phyloP scores from a whole-genome alignment of 2,797 vertebrate species.

The Tapirus indicus region DNA sequence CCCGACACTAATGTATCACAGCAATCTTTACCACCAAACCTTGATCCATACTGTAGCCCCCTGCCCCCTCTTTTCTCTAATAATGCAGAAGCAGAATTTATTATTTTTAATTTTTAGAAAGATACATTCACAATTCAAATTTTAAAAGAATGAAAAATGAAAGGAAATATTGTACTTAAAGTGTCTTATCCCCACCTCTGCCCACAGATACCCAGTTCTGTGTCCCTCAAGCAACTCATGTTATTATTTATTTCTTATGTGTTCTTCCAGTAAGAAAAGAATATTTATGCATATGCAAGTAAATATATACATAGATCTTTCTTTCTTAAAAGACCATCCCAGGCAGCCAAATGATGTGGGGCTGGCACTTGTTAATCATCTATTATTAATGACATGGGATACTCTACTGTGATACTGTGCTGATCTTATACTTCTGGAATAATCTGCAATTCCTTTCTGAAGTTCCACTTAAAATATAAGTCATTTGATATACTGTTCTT shows the following conservation, averaged over 20 bases:
- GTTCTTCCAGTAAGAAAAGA: not conserved
- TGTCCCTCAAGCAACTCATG: not conserved
- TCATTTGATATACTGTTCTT: slow-evolving; percentile 30
- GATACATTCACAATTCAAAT: slow-evolving; percentile 43
- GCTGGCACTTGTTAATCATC: not conserved
- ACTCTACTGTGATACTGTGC: not conserved
- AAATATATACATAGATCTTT: not conserved
- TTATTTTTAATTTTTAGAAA: slow-evolving; percentile 14
- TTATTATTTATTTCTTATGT: slow-evolving; percentile 23
- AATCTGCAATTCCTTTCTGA: slow-evolving; percentile 45
- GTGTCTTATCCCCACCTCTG: not conserved
- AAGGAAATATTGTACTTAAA: slow-evolving; percentile 1
- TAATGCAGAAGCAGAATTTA: not conserved
- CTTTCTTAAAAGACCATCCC: slow-evolving; percentile 15
- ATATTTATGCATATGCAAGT: not conserved
- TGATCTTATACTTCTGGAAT: not conserved
- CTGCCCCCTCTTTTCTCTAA: not conserved
- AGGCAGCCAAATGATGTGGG: not conserved
- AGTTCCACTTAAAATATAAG: not conserved
- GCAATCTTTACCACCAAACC: not conserved
- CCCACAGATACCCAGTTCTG: not conserved
- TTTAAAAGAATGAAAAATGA: slow-evolving; percentile 37
- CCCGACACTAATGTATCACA: not conserved
- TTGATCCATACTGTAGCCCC: not conserved
- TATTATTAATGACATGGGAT: not conserved